Percentiles rank a stretch among this genome's conserved stretches.
Conservation (phyloP, 2,888 invertebrate species). For the Apamea sordens region DNA sequence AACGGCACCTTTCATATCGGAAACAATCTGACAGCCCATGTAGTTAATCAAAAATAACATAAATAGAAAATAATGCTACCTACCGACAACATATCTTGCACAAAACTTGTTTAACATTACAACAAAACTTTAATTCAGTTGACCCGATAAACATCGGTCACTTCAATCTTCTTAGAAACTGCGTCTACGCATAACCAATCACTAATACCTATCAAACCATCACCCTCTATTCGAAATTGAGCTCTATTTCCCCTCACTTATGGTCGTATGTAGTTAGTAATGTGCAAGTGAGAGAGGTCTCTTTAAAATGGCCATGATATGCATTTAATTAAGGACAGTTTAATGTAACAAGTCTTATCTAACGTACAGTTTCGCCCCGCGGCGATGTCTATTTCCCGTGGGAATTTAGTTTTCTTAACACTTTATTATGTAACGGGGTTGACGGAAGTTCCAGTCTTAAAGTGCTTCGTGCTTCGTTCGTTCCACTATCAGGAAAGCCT, state of each 20-base stretch:
- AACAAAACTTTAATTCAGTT: slow-evolving; percentile 58
- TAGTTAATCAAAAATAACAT: background rate
- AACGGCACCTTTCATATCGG: background rate
- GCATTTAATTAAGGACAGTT: slow-evolving; percentile 61
- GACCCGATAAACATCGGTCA: slow-evolving; percentile 65
- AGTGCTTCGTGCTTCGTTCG: background rate
- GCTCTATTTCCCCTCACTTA: fast-evolving
- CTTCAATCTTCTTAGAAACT: slow-evolving; percentile 56
- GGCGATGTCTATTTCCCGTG: slow-evolving; percentile 61
- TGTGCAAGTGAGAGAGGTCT: slow-evolving; percentile 49
- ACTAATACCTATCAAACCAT: slow-evolving; percentile 9
- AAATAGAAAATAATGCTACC: background rate
- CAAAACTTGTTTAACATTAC: slow-evolving; percentile 44
- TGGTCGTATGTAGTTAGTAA: background rate
- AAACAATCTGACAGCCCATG: background rate
- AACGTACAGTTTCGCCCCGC: slow-evolving; percentile 51
- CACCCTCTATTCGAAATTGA: background rate
- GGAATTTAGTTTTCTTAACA: slow-evolving; percentile 45
- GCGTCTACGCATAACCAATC: slow-evolving; percentile 57
- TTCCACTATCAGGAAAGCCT: background rate
- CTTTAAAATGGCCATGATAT: background rate
- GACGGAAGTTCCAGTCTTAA: slow-evolving; percentile 8
- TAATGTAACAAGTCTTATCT: slow-evolving; percentile 64
- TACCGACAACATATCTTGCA: slow-evolving; percentile 16
- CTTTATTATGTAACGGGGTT: slow-evolving; percentile 19